Base-by-base conservation (phyloP, 2,888 invertebrate genomes). In the Pammene aurita region DNA sequence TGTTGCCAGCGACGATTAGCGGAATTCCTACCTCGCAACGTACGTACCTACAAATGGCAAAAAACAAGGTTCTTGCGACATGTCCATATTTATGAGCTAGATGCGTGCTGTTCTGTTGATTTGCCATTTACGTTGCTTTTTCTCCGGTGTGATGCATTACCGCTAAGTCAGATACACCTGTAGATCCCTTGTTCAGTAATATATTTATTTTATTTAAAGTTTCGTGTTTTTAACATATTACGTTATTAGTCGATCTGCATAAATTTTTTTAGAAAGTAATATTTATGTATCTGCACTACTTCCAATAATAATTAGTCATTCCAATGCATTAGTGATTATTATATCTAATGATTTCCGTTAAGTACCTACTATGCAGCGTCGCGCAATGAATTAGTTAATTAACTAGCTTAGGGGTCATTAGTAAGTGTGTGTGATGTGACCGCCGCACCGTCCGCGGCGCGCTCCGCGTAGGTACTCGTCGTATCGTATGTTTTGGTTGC, bases 1-100 rank as follows among this genome's bases (percentile, higher is more conserved):
- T 92, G 90, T 83, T 85, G 83, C 89, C 83, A 78, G 77, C 85
- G 82, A 84, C 91, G 88, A 92, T 92, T 91, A 92, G 88, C 86
- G 83, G 88, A 88, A 92, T 92, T 90, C 90, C 88, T 81, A 77
- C 80, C 80, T 84, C 82, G 86, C 87, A 87, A 87, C 87, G 89
- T 87, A 89, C 85, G 81, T 84, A 26, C 26, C 26, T 26, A 88
- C 86, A 85, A 87, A 88, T 83, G 80, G 78, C 83, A 86, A 91
- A 90, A 92, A 91, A 87, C 86, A 84, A 84, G 88, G 84, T 82
- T 82, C 81, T 87, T 84, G 86, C 86, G 83, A 86, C 84, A 82
- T 80, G 78, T 77, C 69, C 73, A 72, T 74, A 81, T 82, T 60
- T 66, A 73, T 72, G 70, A 65, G 60, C 66, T 69, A 80, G 78